A percentile compares a stretch with the other conserved stretches of the same genome.
phyloP scores from a whole-genome alignment of 23 tunicate species.

The Corella eumyota region DNA sequence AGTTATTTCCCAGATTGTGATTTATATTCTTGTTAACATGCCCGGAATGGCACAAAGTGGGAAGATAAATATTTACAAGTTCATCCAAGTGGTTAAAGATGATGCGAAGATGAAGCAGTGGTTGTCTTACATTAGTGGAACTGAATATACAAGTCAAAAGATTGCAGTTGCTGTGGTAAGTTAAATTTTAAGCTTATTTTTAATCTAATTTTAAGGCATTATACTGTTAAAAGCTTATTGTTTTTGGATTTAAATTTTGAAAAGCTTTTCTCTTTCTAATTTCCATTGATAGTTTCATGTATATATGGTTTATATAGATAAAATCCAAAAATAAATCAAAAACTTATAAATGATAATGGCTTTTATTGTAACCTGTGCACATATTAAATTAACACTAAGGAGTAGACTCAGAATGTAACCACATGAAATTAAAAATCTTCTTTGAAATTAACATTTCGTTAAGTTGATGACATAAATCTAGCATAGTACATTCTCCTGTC shows the following conservation, averaged over 20 bases:
- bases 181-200: not conserved
- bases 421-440: constrained; percentile 22
- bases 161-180: constrained; percentile 59
- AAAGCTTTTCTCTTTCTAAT: too few relatives aligned
- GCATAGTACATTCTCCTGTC: constrained; percentile 13
- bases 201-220: not conserved
- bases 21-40: constrained; percentile 39
- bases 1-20: constrained; percentile 31
- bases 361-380: too few relatives aligned
- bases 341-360: too few relatives aligned
- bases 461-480: constrained; percentile 34
- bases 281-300: too few relatives aligned
- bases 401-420: constrained; percentile 42
- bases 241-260: too few relatives aligned
- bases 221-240: too few relatives aligned
- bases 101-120: constrained; percentile 49
- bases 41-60: constrained; percentile 45
- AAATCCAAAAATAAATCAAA: too few relatives aligned
- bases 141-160: constrained; percentile 53
- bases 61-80: constrained; percentile 46
- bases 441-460: constrained; percentile 12
- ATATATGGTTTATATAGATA: too few relatives aligned
- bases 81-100: constrained; percentile 21
- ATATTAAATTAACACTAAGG: too few relatives aligned
- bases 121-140: constrained; percentile 53